These are phyloP conservation scores for Caenorhabditis sinica DNA, from an alignment of 2,888 invertebrate species.

Conservation along the genomic window DNA sequence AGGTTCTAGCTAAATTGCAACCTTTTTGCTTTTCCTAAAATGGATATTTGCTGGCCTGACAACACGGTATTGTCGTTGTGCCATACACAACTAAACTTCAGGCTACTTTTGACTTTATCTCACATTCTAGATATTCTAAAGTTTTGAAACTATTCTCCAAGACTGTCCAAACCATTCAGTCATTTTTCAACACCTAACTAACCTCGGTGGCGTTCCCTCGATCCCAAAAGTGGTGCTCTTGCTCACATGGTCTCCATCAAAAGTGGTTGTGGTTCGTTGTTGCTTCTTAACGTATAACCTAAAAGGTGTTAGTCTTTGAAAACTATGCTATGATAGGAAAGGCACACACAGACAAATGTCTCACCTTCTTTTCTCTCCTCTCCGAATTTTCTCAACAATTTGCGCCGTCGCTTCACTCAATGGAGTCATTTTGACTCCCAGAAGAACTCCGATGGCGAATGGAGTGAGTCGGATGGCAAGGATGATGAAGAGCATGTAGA, in stretches of 20 bases:
- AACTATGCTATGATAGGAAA: slow-evolving; percentile 3
- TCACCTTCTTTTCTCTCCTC: slow-evolving; percentile 63
- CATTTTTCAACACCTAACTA: neutral
- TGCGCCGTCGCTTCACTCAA: slow-evolving; percentile 74
- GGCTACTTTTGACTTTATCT: no score
- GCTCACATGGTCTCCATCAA: slow-evolving; percentile 63
- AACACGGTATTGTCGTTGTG: no score
- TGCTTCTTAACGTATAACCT: slow-evolving; percentile 76
- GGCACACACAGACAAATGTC: neutral
- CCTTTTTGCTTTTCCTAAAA: no score
- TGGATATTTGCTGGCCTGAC: no score
- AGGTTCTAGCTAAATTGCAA: no score
- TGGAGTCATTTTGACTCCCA: slow-evolving; percentile 75
- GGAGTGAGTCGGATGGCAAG: slow-evolving; percentile 75
- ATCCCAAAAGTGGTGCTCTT: slow-evolving; percentile 74
- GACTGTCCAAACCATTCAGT: neutral
- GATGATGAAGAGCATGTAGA: slow-evolving; percentile 72
- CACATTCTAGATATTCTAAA: no score
- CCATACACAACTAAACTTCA: no score
- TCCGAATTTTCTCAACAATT: slow-evolving; percentile 71
- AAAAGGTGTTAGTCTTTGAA: slow-evolving; percentile 25
- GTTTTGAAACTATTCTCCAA: no score
- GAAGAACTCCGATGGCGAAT: slow-evolving; percentile 73
- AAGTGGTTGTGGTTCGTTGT: slow-evolving; percentile 64
- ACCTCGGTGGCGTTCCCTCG: slow-evolving; percentile 61